These are phyloP conservation scores for Danio tinwini DNA, from an alignment of 2,797 vertebrate species.

Conservation along the genomic window DNA sequence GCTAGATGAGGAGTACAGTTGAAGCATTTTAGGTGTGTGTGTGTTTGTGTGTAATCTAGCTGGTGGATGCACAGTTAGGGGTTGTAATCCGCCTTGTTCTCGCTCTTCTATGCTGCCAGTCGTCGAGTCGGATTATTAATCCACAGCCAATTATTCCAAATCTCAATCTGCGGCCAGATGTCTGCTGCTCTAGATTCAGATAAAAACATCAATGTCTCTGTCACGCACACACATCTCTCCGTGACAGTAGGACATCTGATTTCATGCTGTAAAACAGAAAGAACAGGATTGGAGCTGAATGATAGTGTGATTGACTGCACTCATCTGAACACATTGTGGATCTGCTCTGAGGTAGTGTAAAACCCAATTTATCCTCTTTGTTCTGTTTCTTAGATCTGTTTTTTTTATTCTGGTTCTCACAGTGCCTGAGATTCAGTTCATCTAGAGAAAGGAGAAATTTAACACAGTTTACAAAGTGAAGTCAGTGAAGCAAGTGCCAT, in stretches of 20 bases:
- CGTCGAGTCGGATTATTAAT: constrained; percentile 68
- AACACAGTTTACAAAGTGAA: too few species aligned
- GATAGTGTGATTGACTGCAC: not conserved
- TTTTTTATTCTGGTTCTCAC: constrained; percentile 9
- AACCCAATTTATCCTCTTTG: constrained; percentile 9
- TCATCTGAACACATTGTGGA: constrained; percentile 18
- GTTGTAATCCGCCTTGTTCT: constrained; percentile 61
- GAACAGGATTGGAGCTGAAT: not conserved
- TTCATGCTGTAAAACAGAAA: constrained; percentile 22
- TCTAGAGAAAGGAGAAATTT: not conserved
- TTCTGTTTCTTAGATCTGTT: constrained; percentile 12
- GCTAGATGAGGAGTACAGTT: constrained; percentile 19
- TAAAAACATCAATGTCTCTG: constrained; percentile 52
- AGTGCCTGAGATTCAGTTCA: not conserved
- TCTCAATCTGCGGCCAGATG: constrained; percentile 73
- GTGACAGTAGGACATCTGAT: constrained; percentile 1
- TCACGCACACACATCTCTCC: constrained; percentile 21
- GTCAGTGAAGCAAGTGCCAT: too few species aligned
- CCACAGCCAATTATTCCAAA: constrained; percentile 76
- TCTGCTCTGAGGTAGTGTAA: constrained; percentile 33
- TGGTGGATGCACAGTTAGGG: constrained; percentile 52
- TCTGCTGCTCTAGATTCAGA: constrained; percentile 61
- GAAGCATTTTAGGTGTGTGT: constrained; percentile 16
- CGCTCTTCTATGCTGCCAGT: constrained; percentile 46
- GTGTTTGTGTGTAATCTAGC: constrained; percentile 56